Base-by-base conservation (phyloP, 2,113 vertebrate genomes). In the Calidris pugnax region DNA sequence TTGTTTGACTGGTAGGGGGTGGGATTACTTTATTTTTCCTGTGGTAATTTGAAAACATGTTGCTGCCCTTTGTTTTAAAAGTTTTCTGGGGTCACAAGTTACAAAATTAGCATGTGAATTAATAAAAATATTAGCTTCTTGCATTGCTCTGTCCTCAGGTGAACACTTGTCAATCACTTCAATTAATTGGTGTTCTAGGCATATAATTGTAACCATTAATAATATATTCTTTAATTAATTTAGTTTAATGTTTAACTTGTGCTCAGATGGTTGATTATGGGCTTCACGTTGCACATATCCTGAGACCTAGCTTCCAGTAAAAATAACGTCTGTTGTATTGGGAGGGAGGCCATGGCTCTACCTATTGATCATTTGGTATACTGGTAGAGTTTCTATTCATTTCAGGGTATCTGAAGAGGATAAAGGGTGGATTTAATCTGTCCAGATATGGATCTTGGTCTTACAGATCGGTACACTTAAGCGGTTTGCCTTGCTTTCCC, bases 11-110 rank as follows among this genome's bases (percentile, higher is more conserved):
- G 78, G 56, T 89, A 32, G 63, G 75, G 80, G 27, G 32, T 84
- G 90, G 83, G 83, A 95, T 92, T 95, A 51, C 88, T 92, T 94
- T 56, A 74, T 66, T 91, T 97, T 95, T 96, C 90, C 95, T 97
- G 89, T 77, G 77, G 92, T 81, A 75, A 94, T 97, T 93, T 94
- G 81, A 87, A 95, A 89, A 75, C 74, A 43, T 80, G 77, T 92
- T 96, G 91, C 91, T 97, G 47, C 95, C 37, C 69, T 96, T 89
- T 85, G 45, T 89, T 93, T 88, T 83, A 47, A 32, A 94, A 87
- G 63, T 91, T 96, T 97, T 89, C 27, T 60, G 55, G 67, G 90
- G 90, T 97, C 87, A 83, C 53, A 96, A 95, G 89, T 96, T 84
- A 67, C 67, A 91, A 93, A 97, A 96, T 81, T 79, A 96, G 80